phyloP scores from a whole-genome alignment of 2,113 vertebrate genomes.

The Catagonus wagneri region DNA sequence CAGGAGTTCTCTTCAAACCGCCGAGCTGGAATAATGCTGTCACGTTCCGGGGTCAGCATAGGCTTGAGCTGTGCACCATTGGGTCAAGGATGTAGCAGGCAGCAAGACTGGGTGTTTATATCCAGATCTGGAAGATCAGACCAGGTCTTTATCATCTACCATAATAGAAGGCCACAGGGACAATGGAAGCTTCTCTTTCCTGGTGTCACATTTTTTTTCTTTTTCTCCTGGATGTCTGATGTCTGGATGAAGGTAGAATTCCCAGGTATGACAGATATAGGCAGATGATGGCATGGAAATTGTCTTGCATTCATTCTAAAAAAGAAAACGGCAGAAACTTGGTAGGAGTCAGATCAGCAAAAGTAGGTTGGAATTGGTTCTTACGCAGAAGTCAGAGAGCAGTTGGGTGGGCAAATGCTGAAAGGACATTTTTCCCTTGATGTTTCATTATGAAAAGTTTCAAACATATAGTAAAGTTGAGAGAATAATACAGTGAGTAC shows the following conservation, averaged over 20 bases:
- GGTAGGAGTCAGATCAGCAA: not conserved
- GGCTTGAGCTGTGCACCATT: not conserved
- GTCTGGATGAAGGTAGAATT: conserved; percentile 29
- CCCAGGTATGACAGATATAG: not conserved
- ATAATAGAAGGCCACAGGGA: not conserved
- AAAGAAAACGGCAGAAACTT: not conserved
- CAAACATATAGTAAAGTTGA: not conserved
- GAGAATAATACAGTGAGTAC: not conserved
- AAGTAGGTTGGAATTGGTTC: not conserved
- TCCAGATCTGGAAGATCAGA: not conserved
- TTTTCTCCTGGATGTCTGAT: not conserved
- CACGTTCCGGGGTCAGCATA: not conserved
- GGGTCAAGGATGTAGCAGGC: not conserved
- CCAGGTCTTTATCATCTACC: not conserved
- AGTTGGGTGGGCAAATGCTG: not conserved
- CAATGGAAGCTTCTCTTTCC: not conserved
- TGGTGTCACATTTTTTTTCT: not conserved
- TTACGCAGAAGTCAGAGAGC: not conserved
- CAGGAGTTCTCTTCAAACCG: not conserved
- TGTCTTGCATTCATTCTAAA: conserved; percentile 10
- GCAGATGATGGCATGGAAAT: not conserved
- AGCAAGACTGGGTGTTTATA: not conserved
- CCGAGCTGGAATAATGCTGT: not conserved
- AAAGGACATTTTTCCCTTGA: not conserved
- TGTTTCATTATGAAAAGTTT: conserved; percentile 10